Evolutionary conservation across 2,888 invertebrate genomes (phyloP).

Genomic region (Liopterus haemorrhoidalis): DNA sequence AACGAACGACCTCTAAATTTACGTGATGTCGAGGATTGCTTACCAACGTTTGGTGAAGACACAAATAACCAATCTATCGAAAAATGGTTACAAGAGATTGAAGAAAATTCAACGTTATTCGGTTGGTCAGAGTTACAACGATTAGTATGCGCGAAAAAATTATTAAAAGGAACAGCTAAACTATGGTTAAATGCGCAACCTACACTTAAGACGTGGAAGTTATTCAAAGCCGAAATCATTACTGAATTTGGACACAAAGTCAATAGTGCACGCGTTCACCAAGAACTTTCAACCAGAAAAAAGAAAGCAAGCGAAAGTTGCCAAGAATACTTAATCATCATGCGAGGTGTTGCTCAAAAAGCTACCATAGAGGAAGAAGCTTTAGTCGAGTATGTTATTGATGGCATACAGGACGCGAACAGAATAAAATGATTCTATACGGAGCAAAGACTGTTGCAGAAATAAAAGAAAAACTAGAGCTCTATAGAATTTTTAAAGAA

Average conservation of each 20-base stretch:
- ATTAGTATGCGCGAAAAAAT: constrained; percentile 11
- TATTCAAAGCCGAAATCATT: constrained; percentile 18
- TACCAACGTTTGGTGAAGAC: constrained; percentile 9
- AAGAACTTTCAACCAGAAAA: constrained; percentile 17
- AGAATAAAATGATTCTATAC: constrained; percentile 9
- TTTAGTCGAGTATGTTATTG: constrained; percentile 27
- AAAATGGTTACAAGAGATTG: constrained; percentile 16
- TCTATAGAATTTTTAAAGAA: no score
- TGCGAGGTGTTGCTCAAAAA: constrained; percentile 30
- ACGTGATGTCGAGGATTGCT: constrained; percentile 13
- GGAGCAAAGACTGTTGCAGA: constrained; percentile 7
- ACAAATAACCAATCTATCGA: constrained; percentile 8
- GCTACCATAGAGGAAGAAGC: constrained; percentile 27
- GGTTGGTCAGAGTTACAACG: constrained; percentile 13
- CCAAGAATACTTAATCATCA: constrained; percentile 27
- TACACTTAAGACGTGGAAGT: constrained; percentile 18
- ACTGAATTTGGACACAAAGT: constrained; percentile 24
- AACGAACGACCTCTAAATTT: no score
- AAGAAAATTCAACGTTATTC: constrained; percentile 8
- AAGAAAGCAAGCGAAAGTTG: constrained; percentile 19
- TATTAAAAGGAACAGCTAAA: constrained; percentile 13
- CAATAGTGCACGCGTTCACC: constrained; percentile 27
- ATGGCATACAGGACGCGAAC: constrained; percentile 26
- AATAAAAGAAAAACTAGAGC: no score
- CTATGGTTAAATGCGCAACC: neutral